A percentile compares a stretch with the other conserved stretches of the same genome.
Conservation (phyloP, 2,888 invertebrate genomes). For the Parelbella ahira region DNA sequence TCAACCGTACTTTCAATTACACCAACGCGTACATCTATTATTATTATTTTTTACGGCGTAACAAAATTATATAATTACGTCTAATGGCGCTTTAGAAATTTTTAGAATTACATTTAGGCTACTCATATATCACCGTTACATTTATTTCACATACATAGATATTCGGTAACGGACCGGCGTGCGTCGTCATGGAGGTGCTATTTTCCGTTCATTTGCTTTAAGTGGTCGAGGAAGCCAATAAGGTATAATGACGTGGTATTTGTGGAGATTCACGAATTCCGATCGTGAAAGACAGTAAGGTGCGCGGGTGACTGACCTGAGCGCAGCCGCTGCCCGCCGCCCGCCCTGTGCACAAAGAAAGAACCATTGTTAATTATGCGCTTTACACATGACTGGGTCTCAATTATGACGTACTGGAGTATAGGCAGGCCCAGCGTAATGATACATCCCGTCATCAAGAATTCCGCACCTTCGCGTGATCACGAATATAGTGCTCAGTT, state of each 20-base stretch:
- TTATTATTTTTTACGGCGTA: slow-evolving; percentile 18
- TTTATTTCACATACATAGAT: slow-evolving; percentile 53
- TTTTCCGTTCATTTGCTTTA: slow-evolving; percentile 69
- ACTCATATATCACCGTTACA: slow-evolving; percentile 35
- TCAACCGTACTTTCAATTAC: slow-evolving; percentile 27
- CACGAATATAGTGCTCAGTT: slow-evolving; percentile 27
- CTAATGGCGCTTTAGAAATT: slow-evolving; percentile 17
- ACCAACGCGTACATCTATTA: slow-evolving; percentile 8
- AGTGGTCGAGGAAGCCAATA: slow-evolving; percentile 74
- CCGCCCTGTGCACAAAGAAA: slow-evolving; percentile 65
- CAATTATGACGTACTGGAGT: slow-evolving; percentile 58
- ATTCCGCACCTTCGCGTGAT: slow-evolving; percentile 37
- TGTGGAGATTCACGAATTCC: slow-evolving; percentile 75
- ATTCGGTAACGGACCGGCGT: slow-evolving; percentile 61
- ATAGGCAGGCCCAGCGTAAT: slow-evolving; percentile 52
- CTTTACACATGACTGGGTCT: slow-evolving; percentile 52
- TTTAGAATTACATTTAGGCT: slow-evolving; percentile 19
- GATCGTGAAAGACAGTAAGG: slow-evolving; percentile 52
- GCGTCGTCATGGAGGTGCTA: slow-evolving; percentile 60
- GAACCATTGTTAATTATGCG: slow-evolving; percentile 57
- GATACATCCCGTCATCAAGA: slow-evolving; percentile 37
- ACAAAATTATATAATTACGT: slow-evolving; percentile 15
- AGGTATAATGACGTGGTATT: slow-evolving; percentile 74
- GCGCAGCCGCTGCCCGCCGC: slow-evolving; percentile 56
- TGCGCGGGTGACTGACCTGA: slow-evolving; percentile 71